Evolutionary conservation across 2,888 invertebrate genomes (phyloP).

Genomic region (Cephus nigrinus): DNA sequence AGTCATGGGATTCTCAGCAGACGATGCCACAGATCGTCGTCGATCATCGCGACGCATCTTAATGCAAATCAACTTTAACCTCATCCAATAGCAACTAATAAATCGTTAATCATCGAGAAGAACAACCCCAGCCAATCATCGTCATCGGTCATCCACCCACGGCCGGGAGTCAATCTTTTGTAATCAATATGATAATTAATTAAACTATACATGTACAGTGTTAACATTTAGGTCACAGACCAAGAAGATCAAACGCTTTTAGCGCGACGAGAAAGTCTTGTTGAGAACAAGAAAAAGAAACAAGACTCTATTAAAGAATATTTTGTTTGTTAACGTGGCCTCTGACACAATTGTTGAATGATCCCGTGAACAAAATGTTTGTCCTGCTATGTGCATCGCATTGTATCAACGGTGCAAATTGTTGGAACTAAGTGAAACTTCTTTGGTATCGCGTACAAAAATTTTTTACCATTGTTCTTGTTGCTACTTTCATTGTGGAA

Average conservation of each 20-base stretch:
- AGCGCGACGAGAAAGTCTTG: neutral
- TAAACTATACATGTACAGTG: neutral
- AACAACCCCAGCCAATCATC: neutral
- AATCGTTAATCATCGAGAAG: neutral
- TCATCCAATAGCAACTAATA: no score
- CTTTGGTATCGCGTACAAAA: no score
- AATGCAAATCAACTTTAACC: no score
- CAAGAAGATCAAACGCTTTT: neutral
- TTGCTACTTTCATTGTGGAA: no score
- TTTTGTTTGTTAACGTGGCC: neutral
- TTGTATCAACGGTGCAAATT: no score
- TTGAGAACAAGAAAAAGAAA: neutral
- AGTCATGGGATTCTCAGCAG: conserved; percentile 11
- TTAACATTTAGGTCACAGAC: neutral
- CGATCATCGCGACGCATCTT: neutral
- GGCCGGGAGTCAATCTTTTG: neutral
- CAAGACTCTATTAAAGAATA: neutral
- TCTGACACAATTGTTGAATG: no score
- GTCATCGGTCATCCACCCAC: neutral
- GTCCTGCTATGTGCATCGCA: no score
- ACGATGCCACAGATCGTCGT: conserved; percentile 1
- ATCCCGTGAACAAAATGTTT: no score
- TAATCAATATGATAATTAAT: neutral
- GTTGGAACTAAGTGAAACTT: no score
- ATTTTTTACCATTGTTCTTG: no score